phyloP scores from a whole-genome alignment of 2,797 vertebrate species.

The Antrozous pallidus region DNA sequence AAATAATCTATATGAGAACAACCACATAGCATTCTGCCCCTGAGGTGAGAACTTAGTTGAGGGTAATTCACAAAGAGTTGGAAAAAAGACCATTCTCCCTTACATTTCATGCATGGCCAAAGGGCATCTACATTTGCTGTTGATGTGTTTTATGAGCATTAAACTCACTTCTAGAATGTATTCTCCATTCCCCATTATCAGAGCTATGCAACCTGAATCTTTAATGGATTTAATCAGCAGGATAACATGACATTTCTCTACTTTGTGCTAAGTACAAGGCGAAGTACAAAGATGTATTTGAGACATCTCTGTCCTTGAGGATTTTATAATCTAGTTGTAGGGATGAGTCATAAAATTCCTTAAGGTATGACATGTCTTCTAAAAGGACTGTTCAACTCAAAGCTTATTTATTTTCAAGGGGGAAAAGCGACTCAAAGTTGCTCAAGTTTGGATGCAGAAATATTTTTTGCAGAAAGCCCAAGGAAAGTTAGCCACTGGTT shows the following conservation, averaged over 20 bases:
- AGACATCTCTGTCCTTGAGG: constrained; percentile 52
- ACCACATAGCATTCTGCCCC: constrained; percentile 17
- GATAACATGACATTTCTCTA: constrained; percentile 65
- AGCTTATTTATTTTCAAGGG: constrained; percentile 51
- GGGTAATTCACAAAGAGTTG: constrained; percentile 45
- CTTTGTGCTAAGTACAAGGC: constrained; percentile 43
- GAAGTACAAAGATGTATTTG: constrained; percentile 47
- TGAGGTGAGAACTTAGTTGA: constrained; percentile 48
- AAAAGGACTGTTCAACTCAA: constrained; percentile 26
- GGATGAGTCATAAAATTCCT: constrained; percentile 46
- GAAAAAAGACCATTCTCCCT: constrained; percentile 32
- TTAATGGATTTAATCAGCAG: constrained; percentile 72
- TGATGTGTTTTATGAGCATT: constrained; percentile 60
- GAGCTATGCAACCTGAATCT: constrained; percentile 70
- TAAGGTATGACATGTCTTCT: constrained; percentile 47
- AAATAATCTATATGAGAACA: constrained; percentile 12
- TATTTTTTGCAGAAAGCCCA: constrained; percentile 27
- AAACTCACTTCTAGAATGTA: constrained; percentile 63
- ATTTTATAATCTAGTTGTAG: constrained; percentile 58
- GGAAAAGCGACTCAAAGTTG: constrained; percentile 27
- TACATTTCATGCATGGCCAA: constrained; percentile 31
- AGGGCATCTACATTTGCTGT: constrained; percentile 49
- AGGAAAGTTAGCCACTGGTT: not conserved
- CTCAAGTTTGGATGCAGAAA: constrained; percentile 8
- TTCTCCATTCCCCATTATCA: constrained; percentile 61